Evolutionary conservation across 2,113 vertebrate genomes (phyloP).

Genomic region (Erythrolamprus reginae): DNA sequence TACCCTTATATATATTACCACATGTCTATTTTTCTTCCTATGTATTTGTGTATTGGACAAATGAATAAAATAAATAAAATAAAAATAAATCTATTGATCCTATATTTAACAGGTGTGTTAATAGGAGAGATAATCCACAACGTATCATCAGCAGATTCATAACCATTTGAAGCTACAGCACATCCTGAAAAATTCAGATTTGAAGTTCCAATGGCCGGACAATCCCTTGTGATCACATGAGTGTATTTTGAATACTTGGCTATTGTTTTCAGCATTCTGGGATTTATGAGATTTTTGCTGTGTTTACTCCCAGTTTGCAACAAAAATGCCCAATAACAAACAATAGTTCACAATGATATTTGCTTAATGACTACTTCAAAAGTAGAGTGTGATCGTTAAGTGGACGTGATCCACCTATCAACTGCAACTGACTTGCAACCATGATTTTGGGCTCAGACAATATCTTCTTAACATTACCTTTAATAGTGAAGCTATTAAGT

Average conservation of each 20-base stretch:
- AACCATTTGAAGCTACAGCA: neutral
- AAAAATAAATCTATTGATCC: neutral
- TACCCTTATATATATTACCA: too few relatives aligned
- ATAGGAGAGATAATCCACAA: neutral
- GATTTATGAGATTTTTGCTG: neutral
- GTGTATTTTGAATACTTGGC: neutral
- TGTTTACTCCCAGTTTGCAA: neutral
- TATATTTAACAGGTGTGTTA: neutral
- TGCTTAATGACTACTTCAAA: neutral
- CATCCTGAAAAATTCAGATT: neutral
- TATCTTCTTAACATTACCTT: neutral
- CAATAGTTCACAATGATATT: neutral
- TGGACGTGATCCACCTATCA: neutral
- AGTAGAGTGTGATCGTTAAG: neutral
- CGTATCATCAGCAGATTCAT: neutral
- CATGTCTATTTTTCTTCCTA: too few relatives aligned
- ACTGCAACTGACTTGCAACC: neutral
- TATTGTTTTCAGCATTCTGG: neutral
- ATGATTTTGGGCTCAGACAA: neutral
- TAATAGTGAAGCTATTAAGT: neutral
- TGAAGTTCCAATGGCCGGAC: neutral
- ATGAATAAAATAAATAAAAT: too few relatives aligned
- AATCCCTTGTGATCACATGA: neutral
- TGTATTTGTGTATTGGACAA: too few relatives aligned
- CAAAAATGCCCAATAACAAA: neutral